Conservation (phyloP, 2,113 vertebrate genomes). For the Limnothrissa miodon region DNA sequence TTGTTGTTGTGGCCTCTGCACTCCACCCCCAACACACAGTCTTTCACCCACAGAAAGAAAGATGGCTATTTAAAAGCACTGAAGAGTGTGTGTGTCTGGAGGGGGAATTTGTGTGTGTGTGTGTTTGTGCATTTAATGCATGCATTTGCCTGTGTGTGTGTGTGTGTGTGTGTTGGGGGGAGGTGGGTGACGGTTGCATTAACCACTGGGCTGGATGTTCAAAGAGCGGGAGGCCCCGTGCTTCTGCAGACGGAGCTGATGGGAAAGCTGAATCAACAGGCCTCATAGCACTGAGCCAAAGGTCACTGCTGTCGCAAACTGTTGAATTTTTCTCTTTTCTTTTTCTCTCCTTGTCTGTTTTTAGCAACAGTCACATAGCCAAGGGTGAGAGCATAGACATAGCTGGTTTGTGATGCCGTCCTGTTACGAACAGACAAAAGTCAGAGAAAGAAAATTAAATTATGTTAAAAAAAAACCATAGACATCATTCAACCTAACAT, state of each 20-base stretch:
- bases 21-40: no score
- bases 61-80: constrained; percentile 14
- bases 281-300: constrained; percentile 30
- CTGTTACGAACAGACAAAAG: background rate
- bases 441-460: background rate
- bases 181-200: constrained; percentile 8
- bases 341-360: background rate
- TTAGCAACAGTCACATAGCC: background rate
- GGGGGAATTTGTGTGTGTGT: background rate
- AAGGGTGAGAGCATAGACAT: background rate
- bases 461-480: background rate
- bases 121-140: no score
- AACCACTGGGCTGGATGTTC: constrained; percentile 28
- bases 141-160: background rate
- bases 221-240: constrained; percentile 16
- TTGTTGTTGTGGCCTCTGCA: no score
- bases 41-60: constrained; percentile 13
- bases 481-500: background rate
- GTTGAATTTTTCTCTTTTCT: background rate
- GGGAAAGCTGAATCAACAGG: constrained; percentile 22
- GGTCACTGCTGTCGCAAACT: constrained; percentile 34
- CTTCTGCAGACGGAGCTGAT: constrained; percentile 15
- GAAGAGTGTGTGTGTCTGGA: constrained; percentile 4
- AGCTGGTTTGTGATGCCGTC: background rate
- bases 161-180: background rate